Evolutionary conservation across 2,888 invertebrate genomes (phyloP).

Genomic region (Anoplius nigerrimus): DNA sequence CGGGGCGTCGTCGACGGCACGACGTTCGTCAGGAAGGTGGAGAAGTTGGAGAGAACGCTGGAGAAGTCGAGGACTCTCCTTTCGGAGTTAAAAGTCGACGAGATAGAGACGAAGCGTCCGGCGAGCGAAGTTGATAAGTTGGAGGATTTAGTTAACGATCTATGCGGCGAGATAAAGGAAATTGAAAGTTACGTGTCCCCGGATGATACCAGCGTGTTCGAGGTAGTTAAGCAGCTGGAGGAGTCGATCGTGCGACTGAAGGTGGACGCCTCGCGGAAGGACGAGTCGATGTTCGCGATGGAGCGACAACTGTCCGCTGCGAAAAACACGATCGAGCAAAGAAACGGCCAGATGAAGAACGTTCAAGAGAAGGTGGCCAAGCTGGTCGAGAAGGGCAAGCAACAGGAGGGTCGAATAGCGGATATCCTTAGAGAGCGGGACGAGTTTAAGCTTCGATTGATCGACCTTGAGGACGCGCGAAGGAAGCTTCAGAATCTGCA

Average conservation of each 20-base stretch:
- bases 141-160: slow-evolving; percentile 32
- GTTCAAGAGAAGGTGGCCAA: neutral
- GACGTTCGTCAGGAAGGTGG: slow-evolving; percentile 40
- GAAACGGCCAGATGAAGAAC: slow-evolving; percentile 6
- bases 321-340: slow-evolving; percentile 19
- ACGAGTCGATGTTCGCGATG: slow-evolving; percentile 32
- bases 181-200: slow-evolving; percentile 44
- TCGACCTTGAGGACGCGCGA: slow-evolving; percentile 26
- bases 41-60: slow-evolving; percentile 35
- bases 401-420: slow-evolving; percentile 25
- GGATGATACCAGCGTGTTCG: slow-evolving; percentile 35
- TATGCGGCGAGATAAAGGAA: slow-evolving; percentile 46
- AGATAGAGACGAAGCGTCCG: neutral
- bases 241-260: slow-evolving; percentile 33
- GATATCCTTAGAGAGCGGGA: slow-evolving; percentile 35
- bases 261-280: slow-evolving; percentile 26
- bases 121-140: slow-evolving; percentile 15
- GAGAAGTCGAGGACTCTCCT: slow-evolving; percentile 28
- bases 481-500: slow-evolving; percentile 27
- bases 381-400: slow-evolving; percentile 19
- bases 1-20: slow-evolving; percentile 28
- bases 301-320: slow-evolving; percentile 29
- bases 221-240: slow-evolving; percentile 51
- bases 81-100: slow-evolving; percentile 28
- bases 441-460: slow-evolving; percentile 11